Percentiles rank a stretch among this genome's conserved stretches.
Evolutionary conservation across 2,113 vertebrate species (phyloP).

Genomic region (Myotis lucifugus): DNA sequence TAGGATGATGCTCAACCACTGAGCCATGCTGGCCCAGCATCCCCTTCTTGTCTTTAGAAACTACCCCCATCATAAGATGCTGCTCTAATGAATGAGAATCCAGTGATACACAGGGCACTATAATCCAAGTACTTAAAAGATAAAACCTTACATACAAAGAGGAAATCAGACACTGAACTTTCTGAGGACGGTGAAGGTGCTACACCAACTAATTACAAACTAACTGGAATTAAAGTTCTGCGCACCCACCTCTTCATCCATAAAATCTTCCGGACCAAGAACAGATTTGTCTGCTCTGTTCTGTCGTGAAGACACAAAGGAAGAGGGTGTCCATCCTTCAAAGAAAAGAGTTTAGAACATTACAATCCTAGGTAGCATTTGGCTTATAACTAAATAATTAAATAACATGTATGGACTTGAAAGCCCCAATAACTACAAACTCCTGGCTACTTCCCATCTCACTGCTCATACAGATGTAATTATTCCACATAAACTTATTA

Average conservation of each 20-base stretch:
- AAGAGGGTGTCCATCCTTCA: conserved; percentile 94
- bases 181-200: neutral
- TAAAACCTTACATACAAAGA: neutral
- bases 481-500: neutral
- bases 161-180: neutral
- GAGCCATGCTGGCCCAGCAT: too few relatives aligned
- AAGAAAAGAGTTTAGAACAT: conserved; percentile 46
- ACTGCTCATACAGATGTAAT: neutral
- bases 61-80: neutral
- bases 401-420: neutral
- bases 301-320: conserved; percentile 94
- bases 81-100: neutral
- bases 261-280: conserved; percentile 94
- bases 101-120: neutral
- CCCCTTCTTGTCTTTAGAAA: neutral
- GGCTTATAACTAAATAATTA: neutral
- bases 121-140: neutral
- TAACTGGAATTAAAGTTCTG: neutral
- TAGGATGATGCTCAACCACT: too few relatives aligned
- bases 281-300: conserved; percentile 90
- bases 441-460: neutral
- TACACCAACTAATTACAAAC: too few relatives aligned
- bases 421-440: neutral
- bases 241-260: conserved; percentile 95
- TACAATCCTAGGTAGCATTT: neutral